Base-by-base conservation (phyloP, 1,140 invertebrate genomes). In the Diplogasteroides magnus region DNA sequence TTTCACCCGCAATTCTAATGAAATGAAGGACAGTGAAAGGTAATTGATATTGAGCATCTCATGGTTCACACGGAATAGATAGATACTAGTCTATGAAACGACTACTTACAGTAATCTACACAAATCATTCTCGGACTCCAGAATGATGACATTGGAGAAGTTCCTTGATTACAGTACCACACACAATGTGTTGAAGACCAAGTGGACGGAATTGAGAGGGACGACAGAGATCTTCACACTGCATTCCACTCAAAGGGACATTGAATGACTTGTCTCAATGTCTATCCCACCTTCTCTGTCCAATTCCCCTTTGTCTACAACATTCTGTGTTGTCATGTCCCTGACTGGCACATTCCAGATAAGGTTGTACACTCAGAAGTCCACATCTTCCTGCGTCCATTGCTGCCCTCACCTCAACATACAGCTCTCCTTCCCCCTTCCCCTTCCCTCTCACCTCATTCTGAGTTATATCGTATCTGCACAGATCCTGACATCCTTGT, bases 401-500 rank as follows among this genome's bases (percentile, higher is more conserved):
- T 13, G 72, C 72, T 15, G 68, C 62, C 31, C 65, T 57, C 14
- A 72, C 64, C 71, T 72, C n/a, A 23, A 71, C 61, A 59, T 1
- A n/a, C n/a, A n/a, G n/a, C n/a, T n/a, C n/a, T n/a, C n/a, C n/a
- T n/a, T n/a, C n/a, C n/a, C n/a, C n/a, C n/a, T n/a, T n/a, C n/a
- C n/a, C n/a, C n/a, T 11, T 48, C 37, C 19, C 6, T 19, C 68
- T n/a, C 29, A 73, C 71, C 60, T 67, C 71, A 1, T 29, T 23
- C 57, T 73, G 72, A 1, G 67, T 73, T 23, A 73, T 67, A 64
- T 73, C 72, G 63, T 70, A 73, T 58, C 72, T n/a, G 37, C 67
- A 73, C n/a, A 73, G 58, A 31, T 66, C 48, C 25, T 73, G 72
- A 32, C 67, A 73, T 32, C 68, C 72, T 2, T 19, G 26, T 2